Conservation (phyloP, 2,113 vertebrate species). For the Ondatra zibethicus region DNA sequence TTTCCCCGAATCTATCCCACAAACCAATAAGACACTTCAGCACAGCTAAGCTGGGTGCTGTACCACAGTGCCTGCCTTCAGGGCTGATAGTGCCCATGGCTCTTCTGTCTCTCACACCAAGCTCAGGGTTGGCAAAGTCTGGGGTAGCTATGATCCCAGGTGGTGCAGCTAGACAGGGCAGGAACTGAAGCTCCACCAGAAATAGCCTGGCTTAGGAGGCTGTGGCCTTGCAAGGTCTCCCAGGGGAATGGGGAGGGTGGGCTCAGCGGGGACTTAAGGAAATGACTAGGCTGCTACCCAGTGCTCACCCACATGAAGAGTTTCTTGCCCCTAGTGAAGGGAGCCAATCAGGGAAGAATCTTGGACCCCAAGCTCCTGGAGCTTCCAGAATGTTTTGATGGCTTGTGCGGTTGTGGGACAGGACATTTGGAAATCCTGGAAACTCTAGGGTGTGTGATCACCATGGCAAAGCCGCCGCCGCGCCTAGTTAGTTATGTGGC, state of each 20-base stretch:
- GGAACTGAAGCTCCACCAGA: not conserved
- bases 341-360: not conserved
- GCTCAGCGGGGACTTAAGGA: too few species aligned
- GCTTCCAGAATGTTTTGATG: conserved; percentile 35
- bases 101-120: not conserved
- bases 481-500: not conserved
- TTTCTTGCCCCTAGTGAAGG: not conserved
- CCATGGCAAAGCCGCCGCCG: not conserved
- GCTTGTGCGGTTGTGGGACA: too few species aligned
- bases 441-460: conserved; percentile 22
- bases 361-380: not conserved
- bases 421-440: conserved; percentile 19
- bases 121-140: too few species aligned
- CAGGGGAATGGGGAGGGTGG: not conserved
- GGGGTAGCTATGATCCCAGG: too few species aligned
- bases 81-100: not conserved
- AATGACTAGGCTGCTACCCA: not conserved
- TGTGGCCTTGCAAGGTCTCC: not conserved
- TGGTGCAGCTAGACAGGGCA: not conserved
- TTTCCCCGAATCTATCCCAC: not conserved
- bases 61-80: fast-evolving
- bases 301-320: not conserved
- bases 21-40: not conserved
- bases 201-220: not conserved
- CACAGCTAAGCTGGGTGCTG: too few species aligned